Evolutionary conservation across 2,888 invertebrate species (phyloP).

Genomic region (Diaphora mendica): DNA sequence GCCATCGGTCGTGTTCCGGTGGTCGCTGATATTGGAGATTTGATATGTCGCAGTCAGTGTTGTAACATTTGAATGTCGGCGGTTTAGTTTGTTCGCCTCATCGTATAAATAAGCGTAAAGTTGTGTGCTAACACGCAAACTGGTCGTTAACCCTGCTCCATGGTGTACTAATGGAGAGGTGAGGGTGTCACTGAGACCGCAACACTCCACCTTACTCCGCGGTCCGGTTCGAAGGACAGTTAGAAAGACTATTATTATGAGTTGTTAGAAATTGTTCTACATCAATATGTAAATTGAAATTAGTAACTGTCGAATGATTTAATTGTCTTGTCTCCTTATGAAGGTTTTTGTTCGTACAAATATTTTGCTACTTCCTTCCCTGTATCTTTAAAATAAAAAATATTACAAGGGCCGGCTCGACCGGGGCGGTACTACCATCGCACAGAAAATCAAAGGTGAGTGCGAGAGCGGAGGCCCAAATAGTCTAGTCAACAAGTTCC

Average conservation of each 20-base stretch:
- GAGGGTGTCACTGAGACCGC: conserved; percentile 79
- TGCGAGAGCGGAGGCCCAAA: no score
- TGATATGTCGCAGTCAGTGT: conserved; percentile 77
- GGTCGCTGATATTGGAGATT: conserved; percentile 76
- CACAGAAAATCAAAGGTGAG: no score
- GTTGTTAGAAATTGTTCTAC: conserved; percentile 49
- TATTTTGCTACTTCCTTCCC: no score
- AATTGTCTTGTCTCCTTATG: neutral
- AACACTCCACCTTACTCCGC: conserved; percentile 65
- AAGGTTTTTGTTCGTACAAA: no score
- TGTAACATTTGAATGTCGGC: conserved; percentile 74
- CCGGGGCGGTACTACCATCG: no score
- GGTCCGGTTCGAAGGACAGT: conserved; percentile 62
- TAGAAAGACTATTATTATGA: conserved; percentile 70
- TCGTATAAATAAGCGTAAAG: conserved; percentile 83
- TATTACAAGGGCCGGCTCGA: no score
- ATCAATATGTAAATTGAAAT: conserved; percentile 29
- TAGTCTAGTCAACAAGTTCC: no score
- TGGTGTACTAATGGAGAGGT: conserved; percentile 76
- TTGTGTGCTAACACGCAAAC: conserved; percentile 79
- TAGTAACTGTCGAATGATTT: conserved; percentile 13
- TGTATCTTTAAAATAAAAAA: no score
- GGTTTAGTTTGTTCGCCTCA: conserved; percentile 73
- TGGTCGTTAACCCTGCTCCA: conserved; percentile 81
- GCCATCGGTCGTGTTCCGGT: conserved; percentile 50